Evolutionary conservation across 2,113 vertebrate genomes (phyloP).

Genomic region (Mobula hypostoma): DNA sequence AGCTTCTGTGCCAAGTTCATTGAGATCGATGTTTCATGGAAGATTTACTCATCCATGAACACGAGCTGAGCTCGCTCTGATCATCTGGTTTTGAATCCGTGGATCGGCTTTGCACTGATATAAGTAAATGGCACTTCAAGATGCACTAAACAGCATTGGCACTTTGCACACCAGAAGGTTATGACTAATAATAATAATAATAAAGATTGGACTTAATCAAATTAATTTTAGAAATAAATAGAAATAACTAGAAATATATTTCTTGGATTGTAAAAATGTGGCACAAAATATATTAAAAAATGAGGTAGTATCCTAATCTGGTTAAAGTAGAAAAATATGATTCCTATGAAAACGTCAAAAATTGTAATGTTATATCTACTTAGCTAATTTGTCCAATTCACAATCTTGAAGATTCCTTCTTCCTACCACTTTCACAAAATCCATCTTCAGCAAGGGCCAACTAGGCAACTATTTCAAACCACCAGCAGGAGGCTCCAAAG

Average conservation of each 20-base stretch:
- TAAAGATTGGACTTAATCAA: not conserved
- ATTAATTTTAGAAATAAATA: not conserved
- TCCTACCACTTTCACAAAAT: not conserved
- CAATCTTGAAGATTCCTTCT: not conserved
- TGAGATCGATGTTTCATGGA: not conserved
- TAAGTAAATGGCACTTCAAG: not conserved
- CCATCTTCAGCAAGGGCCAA: not conserved
- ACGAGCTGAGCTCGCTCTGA: not conserved
- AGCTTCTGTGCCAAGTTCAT: not conserved
- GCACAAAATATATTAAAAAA: not conserved
- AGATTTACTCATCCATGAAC: not conserved
- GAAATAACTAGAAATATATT: not conserved
- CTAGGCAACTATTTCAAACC: not conserved
- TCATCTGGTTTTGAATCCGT: not conserved
- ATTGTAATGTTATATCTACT: not conserved
- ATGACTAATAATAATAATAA: not conserved
- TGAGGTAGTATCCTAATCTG: not conserved
- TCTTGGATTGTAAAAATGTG: not conserved
- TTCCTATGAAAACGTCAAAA: not conserved
- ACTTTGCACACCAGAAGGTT: not conserved
- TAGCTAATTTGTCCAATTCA: not conserved
- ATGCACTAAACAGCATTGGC: not conserved
- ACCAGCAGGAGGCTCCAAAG: slow-evolving; percentile 7
- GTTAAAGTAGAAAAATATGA: not conserved
- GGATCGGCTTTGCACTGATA: not conserved